phyloP scores from a whole-genome alignment of 23 tunicate genomes.

The Ascidia mentula region DNA sequence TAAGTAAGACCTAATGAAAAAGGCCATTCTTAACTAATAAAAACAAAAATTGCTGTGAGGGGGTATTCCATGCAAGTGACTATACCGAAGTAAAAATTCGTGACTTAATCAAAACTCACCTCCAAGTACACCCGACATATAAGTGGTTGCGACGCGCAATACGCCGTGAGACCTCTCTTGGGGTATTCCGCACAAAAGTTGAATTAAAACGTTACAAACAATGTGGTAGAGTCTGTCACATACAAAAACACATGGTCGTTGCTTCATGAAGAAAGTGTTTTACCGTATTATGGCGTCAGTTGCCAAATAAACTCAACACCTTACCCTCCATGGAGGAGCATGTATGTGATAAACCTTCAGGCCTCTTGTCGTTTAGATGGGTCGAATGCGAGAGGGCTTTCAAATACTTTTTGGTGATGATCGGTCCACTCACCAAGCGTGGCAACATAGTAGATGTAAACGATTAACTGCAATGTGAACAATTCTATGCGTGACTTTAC shows the following conservation, averaged over 20 bases:
- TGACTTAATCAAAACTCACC: too few relatives aligned
- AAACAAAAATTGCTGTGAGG: too few relatives aligned
- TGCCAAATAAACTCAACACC: too few relatives aligned
- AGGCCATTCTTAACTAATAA: too few relatives aligned
- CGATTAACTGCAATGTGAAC: slow-evolving; percentile 29
- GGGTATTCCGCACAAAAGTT: slow-evolving; percentile 87
- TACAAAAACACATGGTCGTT: too few relatives aligned
- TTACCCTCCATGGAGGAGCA: slow-evolving; percentile 97
- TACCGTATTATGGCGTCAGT: too few relatives aligned
- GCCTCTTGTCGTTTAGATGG: slow-evolving; percentile 70
- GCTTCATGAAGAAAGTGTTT: too few relatives aligned
- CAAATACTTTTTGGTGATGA: slow-evolving; percentile 29
- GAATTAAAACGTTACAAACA: slow-evolving; percentile 61
- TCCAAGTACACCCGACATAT: slow-evolving; percentile 80
- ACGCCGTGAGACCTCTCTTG: slow-evolving; percentile 95
- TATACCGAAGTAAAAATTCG: too few relatives aligned
- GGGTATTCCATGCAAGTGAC: too few relatives aligned
- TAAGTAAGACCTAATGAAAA: too few relatives aligned
- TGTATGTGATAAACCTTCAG: slow-evolving; percentile 95
- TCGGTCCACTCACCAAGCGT: slow-evolving; percentile 51
- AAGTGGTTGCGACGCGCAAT: slow-evolving; percentile 73
- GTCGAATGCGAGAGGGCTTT: slow-evolving; percentile 79
- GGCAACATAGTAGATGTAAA: slow-evolving; percentile 76
- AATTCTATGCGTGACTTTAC: too few relatives aligned
- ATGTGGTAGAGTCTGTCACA: slow-evolving; percentile 80